Evolutionary conservation across 2,797 vertebrate species (phyloP).

Genomic region (Monodelphis domestica): DNA sequence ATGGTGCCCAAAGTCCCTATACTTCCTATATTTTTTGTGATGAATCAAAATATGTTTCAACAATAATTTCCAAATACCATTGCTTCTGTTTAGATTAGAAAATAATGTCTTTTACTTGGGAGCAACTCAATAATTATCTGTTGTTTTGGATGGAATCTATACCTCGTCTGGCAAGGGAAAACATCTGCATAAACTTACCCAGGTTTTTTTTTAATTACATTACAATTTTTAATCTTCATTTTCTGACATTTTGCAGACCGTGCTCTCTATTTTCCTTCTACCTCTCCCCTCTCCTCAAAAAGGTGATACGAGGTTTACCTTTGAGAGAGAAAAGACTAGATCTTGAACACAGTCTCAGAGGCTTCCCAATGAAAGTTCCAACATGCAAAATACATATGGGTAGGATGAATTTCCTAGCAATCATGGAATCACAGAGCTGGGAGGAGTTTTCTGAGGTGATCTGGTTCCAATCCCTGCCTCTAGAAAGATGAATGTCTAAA

Average conservation of each 20-base stretch:
- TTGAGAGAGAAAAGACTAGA: neutral
- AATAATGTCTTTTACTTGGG: neutral
- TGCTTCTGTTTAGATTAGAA: slow-evolving; percentile 5
- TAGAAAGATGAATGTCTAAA: neutral
- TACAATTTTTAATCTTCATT: too few species aligned
- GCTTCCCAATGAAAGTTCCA: neutral
- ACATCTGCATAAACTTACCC: slow-evolving; percentile 1
- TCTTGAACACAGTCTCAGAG: neutral
- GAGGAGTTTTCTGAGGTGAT: neutral
- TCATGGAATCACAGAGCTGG: neutral
- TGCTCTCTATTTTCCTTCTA: too few species aligned
- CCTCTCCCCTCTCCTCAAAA: too few species aligned
- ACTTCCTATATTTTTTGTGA: neutral
- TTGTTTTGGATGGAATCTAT: slow-evolving; percentile 5
- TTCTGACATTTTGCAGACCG: too few species aligned
- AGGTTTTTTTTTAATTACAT: too few species aligned
- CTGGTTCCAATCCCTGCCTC: neutral
- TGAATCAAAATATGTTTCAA: neutral
- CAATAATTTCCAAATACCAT: neutral
- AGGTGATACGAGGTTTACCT: too few species aligned
- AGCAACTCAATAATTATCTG: slow-evolving; percentile 10
- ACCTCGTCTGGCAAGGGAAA: slow-evolving; percentile 19
- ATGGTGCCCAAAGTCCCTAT: neutral
- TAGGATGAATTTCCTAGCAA: neutral
- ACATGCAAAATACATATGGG: neutral